Conservation (phyloP, 2,888 invertebrate genomes). For the Caenorhabditis virilis region DNA sequence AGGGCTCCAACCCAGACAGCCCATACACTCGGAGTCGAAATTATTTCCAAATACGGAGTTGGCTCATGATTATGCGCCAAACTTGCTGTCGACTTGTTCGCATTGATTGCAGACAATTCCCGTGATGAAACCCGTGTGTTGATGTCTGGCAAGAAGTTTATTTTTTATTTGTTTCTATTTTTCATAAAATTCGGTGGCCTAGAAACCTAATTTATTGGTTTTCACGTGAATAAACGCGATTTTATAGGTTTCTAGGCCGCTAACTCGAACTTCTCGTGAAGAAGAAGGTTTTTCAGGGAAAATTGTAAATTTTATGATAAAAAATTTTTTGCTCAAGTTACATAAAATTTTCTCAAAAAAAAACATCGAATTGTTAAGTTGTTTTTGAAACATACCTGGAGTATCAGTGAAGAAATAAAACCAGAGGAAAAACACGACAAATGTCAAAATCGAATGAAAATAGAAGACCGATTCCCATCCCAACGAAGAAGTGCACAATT, state of each 20-base stretch:
- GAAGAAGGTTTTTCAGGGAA: no score
- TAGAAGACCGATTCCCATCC: slow-evolving; percentile 66
- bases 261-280: no score
- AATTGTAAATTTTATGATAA: no score
- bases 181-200: no score
- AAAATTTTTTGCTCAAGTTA: no score
- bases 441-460: slow-evolving; percentile 53
- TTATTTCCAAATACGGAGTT: slow-evolving; percentile 59
- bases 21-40: slow-evolving; percentile 63
- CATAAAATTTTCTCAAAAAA: no score
- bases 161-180: no score
- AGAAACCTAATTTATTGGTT: no score
- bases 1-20: slow-evolving; percentile 64
- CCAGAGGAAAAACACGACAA: slow-evolving; percentile 53
- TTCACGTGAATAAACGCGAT: no score
- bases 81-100: slow-evolving; percentile 24
- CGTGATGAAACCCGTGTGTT: background rate
- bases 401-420: slow-evolving; percentile 39
- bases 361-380: no score
- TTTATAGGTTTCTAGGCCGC: no score
- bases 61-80: background rate
- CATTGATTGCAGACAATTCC: slow-evolving; percentile 37
- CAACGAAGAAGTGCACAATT: slow-evolving; percentile 54
- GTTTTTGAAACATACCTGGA: slow-evolving; percentile 42
- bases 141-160: background rate